phyloP scores from a whole-genome alignment of 2,888 invertebrate genomes.

The Aradus depressus region DNA sequence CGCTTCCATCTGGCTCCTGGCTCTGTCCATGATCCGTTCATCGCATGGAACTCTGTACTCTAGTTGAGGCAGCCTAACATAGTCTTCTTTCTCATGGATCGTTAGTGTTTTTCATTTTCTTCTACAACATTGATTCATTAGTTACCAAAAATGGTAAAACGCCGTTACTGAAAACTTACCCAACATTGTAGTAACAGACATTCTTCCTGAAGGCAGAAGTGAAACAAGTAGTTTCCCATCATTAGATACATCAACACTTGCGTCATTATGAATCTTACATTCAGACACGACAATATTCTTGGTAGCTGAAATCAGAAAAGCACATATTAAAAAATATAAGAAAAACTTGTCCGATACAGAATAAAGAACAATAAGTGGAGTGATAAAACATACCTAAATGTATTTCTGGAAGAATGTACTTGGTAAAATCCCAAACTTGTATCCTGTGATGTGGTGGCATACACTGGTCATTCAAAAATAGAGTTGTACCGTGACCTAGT shows the following conservation, averaged over 20 bases:
- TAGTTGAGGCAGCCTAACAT: too few relatives aligned
- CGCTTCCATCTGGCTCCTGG: too few relatives aligned
- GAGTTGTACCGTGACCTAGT: too few relatives aligned
- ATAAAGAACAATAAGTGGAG: too few relatives aligned
- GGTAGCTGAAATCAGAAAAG: slow-evolving; percentile 43
- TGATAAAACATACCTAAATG: slow-evolving; percentile 49
- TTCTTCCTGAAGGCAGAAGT: slow-evolving; percentile 57
- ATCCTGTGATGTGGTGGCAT: slow-evolving; percentile 63
- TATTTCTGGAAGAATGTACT: slow-evolving; percentile 59
- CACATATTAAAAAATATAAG: too few relatives aligned
- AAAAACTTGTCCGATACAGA: too few relatives aligned
- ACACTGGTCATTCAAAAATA: slow-evolving; percentile 45
- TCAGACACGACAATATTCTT: slow-evolving; percentile 67
- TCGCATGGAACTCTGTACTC: too few relatives aligned
- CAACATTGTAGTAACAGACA: slow-evolving; percentile 58
- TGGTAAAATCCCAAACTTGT: slow-evolving; percentile 73
- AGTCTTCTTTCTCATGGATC: too few relatives aligned
- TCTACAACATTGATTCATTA: not conserved
- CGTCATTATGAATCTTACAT: slow-evolving; percentile 79
- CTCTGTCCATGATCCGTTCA: too few relatives aligned
- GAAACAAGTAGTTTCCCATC: slow-evolving; percentile 68
- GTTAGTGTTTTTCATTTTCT: too few relatives aligned
- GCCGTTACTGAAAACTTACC: slow-evolving; percentile 45
- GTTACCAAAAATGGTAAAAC: not conserved
- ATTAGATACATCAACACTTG: slow-evolving; percentile 70